Conservation (phyloP, 2,888 invertebrate genomes). For the Tinea pellionella region DNA sequence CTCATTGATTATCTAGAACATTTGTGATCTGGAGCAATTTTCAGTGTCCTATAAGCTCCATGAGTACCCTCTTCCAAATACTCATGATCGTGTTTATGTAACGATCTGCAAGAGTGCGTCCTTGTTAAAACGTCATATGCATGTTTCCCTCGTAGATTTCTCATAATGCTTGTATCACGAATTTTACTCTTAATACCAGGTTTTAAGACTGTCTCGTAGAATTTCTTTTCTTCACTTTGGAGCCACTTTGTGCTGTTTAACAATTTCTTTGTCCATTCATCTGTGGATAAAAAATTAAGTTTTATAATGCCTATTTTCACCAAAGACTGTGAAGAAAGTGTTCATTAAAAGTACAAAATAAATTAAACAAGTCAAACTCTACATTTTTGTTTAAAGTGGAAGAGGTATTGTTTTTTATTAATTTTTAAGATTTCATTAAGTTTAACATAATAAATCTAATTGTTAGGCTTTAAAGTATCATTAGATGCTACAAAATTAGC, state of each 20-base stretch:
- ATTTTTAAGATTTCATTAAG: no score
- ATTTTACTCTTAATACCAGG: conserved; percentile 34
- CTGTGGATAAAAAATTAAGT: conserved; percentile 34
- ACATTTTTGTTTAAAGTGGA: no score
- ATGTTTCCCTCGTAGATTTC: conserved; percentile 32
- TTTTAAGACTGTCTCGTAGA: conserved; percentile 52
- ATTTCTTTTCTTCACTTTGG: conserved; percentile 70
- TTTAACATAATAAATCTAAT: no score
- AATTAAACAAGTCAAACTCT: no score
- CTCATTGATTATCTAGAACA: no score
- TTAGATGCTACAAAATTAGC: no score
- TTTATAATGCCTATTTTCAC: not conserved
- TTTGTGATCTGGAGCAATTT: conserved; percentile 23
- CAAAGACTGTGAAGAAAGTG: no score
- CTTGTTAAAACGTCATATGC: conserved; percentile 52
- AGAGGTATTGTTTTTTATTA: no score
- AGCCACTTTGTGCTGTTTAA: conserved; percentile 78
- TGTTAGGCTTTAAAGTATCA: no score
- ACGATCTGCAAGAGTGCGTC: conserved; percentile 48
- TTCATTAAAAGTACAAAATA: no score
- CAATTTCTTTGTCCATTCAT: conserved; percentile 78
- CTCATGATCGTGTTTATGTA: conserved; percentile 41
- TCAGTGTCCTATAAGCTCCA: conserved; percentile 53
- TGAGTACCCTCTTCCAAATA: conserved; percentile 47
- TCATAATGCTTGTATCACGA: conserved; percentile 39